These are phyloP conservation scores for Dasyprocta punctata DNA, from an alignment of 2,113 vertebrate species.

Conservation along the genomic window DNA sequence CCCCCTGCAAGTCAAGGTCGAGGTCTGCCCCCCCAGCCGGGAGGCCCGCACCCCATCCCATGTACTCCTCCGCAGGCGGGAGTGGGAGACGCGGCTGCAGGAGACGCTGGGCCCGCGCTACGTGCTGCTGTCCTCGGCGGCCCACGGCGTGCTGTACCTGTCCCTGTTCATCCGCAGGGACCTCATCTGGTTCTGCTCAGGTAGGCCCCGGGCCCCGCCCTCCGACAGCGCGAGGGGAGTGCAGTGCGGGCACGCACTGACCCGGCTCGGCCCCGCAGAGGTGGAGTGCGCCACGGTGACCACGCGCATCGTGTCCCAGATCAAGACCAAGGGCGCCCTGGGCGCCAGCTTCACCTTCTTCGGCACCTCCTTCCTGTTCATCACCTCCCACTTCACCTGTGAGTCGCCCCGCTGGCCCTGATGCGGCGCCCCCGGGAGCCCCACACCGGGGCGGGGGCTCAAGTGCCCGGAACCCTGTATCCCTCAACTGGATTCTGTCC, in stretches of 20 bases:
- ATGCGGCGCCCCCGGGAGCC: too few species aligned
- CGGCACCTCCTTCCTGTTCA: slow-evolving; percentile 98
- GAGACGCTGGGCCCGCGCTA: slow-evolving; percentile 96
- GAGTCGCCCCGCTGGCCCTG: slow-evolving; percentile 76
- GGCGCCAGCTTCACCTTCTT: slow-evolving; percentile 96
- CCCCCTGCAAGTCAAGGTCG: too few species aligned
- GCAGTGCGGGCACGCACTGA: rapidly evolving
- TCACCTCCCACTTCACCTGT: slow-evolving; percentile 99
- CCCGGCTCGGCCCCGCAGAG: slow-evolving; percentile 83
- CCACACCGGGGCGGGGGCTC: rapidly evolving
- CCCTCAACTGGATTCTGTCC: slow-evolving; percentile 8
- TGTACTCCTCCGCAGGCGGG: slow-evolving; percentile 88
- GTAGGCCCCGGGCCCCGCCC: slow-evolving; percentile 77
- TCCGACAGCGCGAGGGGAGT: not conserved
- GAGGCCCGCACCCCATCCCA: not conserved
- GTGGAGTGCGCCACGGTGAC: slow-evolving; percentile 96
- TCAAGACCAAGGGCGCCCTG: slow-evolving; percentile 98
- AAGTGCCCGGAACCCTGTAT: rapidly evolving
- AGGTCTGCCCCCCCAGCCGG: not conserved
- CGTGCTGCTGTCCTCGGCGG: slow-evolving; percentile 92
- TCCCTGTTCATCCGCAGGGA: slow-evolving; percentile 94
- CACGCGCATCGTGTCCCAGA: slow-evolving; percentile 97
- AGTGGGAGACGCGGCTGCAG: slow-evolving; percentile 97
- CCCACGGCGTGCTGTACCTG: slow-evolving; percentile 95
- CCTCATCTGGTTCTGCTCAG: slow-evolving; percentile 99